Base-by-base conservation (phyloP, 2,888 invertebrate genomes). In the Clepsis dumicolana region DNA sequence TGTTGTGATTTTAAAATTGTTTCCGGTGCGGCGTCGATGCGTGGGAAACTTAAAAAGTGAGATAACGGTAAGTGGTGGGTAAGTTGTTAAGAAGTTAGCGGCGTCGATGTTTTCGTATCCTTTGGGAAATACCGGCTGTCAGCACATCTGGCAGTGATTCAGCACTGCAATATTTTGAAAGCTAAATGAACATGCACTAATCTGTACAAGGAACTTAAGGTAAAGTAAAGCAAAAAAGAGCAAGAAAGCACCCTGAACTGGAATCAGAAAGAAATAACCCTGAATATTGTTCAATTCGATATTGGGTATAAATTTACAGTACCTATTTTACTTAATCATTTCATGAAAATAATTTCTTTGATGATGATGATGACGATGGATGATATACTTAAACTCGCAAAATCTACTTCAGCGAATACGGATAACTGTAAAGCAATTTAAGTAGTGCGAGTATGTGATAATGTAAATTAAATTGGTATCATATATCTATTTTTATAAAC, bases 11-110 rank as follows among this genome's bases (percentile, higher is more conserved):
- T 44, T 0, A 24, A 48, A 50, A 50, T 12, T 44, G 41, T 18
- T 21, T 41, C 59, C 59, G 38, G 24, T 24, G 29, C 29, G 7
- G 1, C 56, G 35, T 32, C 14, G 59, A 69, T 63, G 77, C 81
- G 84, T 86, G 86, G 80, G 83, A 85, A 86, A 75, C 72, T 71
- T 67, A 57, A 66, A 72, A 64, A 66, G 68, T 62, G 16, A 82
- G 85, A 88, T 88, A 87, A 86, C 85, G 80, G 86, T 82, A 79
- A 75, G 77, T 77, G 79, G 73, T 59, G 7, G 44, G 73, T 59
- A 12, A 54, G 77, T 74, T 81, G 65, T 77, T 83, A 80, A 77
- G 84, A 84, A 88, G 87, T 86, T 86, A 83, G 73, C 75, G 73
- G 74, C 75, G 75, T 73, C 73, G 72, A 74, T 75, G 65, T 66